Evolutionary conservation across 2,888 invertebrate species (phyloP), one percentile per base, ranked within the genome.

Genomic region (Tetragonula carbonaria): DNA sequence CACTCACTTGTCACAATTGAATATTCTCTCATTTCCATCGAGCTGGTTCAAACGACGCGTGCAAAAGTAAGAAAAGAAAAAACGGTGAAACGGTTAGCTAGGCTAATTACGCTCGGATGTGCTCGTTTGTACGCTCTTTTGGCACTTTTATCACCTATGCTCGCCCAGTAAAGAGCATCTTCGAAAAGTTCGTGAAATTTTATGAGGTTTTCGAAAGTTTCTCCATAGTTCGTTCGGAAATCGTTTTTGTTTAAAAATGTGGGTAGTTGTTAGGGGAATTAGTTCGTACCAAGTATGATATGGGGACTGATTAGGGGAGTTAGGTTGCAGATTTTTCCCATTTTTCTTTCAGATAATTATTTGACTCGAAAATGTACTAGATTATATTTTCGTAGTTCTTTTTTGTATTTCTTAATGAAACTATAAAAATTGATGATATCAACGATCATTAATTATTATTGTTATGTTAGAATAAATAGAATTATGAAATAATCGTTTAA

Each of bases 1-100:
- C 83, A 63, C 77, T 51, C 45, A 51, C 72, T 51, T 55, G 65
- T 66, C 66, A 67, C 33, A 51, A 55, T 59, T 85, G 71, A 28
- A 74, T 62, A 78, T 73, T 86, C 73, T 86, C 73, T 78, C 86
- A 68, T 78, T 81, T 78, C 65, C 70, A 75, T 38, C 66, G 23
- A 51, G 45, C 28, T 67, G 50, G 33, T 67, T n/a, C 55, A 80
- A 75, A 59, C 16, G 59, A 75, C 57, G 68, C n/a, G 57, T 16
- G 45, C 2, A 45, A 45, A 45, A 45, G 45, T 45, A 45, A 8
- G 45, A 45, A 45, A 45, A 38, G 38, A 38, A 38, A 45, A 0
- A 45, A 45, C 45, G 11, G 8, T 45, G 11, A 8, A 45, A 45
- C 8, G 45, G 45, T 45, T 45, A 45, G 45, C 45, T 14, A 2